Conservation (phyloP, 2,113 vertebrate species). For the Natator depressus region DNA sequence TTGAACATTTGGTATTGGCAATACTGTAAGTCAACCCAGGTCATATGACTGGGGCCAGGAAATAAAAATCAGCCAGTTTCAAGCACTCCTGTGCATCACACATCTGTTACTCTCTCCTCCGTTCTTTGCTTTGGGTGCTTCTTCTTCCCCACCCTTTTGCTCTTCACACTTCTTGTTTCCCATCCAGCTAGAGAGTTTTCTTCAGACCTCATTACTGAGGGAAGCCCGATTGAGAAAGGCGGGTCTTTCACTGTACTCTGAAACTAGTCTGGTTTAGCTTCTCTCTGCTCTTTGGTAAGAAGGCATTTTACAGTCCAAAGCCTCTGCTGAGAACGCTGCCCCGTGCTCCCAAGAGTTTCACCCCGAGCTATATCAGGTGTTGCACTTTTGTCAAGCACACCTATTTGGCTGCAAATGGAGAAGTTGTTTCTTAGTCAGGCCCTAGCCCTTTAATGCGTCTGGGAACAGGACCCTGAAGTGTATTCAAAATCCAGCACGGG, state of each 20-base stretch:
- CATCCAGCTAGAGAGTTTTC: not conserved
- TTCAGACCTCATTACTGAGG: not conserved
- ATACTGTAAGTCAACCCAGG: not conserved
- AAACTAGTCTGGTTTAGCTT: not conserved
- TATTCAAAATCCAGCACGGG: not conserved
- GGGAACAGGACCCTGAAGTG: not conserved
- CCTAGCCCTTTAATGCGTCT: not conserved
- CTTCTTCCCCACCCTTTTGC: not conserved
- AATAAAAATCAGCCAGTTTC: not conserved
- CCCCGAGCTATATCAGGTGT: not conserved
- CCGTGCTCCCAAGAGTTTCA: not conserved
- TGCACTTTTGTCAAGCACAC: not conserved
- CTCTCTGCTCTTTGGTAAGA: not conserved
- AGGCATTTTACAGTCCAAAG: not conserved
- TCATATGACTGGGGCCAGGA: not conserved
- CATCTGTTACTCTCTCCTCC: not conserved
- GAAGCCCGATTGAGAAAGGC: not conserved
- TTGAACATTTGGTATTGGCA: not conserved
- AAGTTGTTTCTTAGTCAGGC: not conserved
- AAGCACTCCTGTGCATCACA: not conserved
- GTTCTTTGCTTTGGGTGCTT: not conserved
- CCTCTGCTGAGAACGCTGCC: not conserved
- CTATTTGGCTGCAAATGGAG: not conserved
- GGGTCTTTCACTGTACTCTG: not conserved
- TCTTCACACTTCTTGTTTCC: slow-evolving; percentile 24